These are phyloP conservation scores for Erethizon dorsatum DNA, from an alignment of 2,797 vertebrate species.

Conservation along the genomic window DNA sequence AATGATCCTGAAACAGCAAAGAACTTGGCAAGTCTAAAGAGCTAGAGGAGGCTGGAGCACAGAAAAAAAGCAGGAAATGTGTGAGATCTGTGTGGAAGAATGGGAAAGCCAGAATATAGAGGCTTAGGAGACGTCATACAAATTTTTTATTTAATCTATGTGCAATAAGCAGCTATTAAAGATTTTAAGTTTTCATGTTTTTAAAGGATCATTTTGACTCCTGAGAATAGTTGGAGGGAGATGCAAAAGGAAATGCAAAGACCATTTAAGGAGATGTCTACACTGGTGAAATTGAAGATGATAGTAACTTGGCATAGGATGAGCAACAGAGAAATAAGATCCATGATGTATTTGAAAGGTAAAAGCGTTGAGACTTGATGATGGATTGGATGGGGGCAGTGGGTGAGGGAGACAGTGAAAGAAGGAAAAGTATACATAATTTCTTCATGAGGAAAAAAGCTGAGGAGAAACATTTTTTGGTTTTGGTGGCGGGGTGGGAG, in stretches of 20 bases:
- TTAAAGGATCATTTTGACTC: constrained; percentile 60
- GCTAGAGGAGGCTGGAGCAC: not conserved
- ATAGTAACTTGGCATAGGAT: not conserved
- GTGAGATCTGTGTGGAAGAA: not conserved
- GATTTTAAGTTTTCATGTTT: constrained; percentile 55
- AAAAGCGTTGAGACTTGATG: constrained; percentile 26
- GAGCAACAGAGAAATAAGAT: constrained; percentile 62
- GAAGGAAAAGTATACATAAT: not conserved
- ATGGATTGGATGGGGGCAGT: not conserved
- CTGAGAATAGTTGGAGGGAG: constrained; percentile 19
- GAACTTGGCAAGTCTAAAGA: constrained; percentile 12
- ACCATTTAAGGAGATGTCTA: constrained; percentile 36
- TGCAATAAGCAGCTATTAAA: constrained; percentile 53
- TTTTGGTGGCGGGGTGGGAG: not conserved
- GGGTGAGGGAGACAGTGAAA: not conserved
- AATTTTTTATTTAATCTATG: constrained; percentile 57
- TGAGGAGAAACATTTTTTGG: not conserved
- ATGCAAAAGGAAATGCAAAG: constrained; percentile 61
- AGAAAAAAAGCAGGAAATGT: not conserved
- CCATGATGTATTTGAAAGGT: constrained; percentile 49
- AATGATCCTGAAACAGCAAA: not conserved
- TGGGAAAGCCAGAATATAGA: not conserved
- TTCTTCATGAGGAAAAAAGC: not conserved
- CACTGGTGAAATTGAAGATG: constrained; percentile 20
- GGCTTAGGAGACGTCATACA: not conserved